Evolutionary conservation across 2,113 vertebrate genomes (phyloP), one percentile per base, ranked within the genome.

Genomic region (Isurus oxyrinchus): DNA sequence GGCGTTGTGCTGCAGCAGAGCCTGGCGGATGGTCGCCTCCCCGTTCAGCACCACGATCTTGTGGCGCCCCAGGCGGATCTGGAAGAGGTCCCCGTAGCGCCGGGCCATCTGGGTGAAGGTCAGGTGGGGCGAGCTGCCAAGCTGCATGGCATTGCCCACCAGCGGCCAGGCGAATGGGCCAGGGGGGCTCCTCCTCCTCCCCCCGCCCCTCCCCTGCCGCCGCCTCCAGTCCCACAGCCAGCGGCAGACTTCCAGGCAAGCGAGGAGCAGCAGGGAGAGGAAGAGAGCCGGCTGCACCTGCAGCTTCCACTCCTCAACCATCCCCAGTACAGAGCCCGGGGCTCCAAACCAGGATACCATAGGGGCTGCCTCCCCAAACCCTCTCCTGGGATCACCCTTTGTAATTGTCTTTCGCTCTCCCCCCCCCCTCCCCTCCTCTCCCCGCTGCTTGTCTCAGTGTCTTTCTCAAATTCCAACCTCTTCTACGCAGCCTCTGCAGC

Each of bases 1-100:
- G 0, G 96, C 96, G 96, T 98, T 97, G 97, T 97, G 97, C 95
- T 98, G 97, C 57, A 99, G 96, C 94, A 99, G 97, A 1, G 98
- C 98, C 96, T 98, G 97, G 61, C 97, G 98, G 95, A 99, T 99
- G 10, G 97, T 97, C 1, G 95, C 96, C 69, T 98, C 98, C 63
- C 98, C 98, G 57, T 98, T 98, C 76, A 99, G 98, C 66, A 99
- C 98, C 97, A 99, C 98, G 0, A 98, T 97, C 55, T 98, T 97
- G 53, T 97, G 98, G 94, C 96, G 96, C n/a, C 98, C 98, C 72
- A 99, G 97, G 0, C 97, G 97, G 79, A 99, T 98, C 98, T 98
- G 98, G 97, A 98, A 98, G 81, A 99, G 96, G 1, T 98, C 97
- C 27, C 98, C 98, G 1, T 98, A 98, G 57, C 97, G 98, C 61